A percentile compares a stretch with the other conserved stretches of the same genome.
These are phyloP conservation scores for Mastomys natalensis DNA, from an alignment of 2,113 vertebrate species.

Conservation along the genomic window DNA sequence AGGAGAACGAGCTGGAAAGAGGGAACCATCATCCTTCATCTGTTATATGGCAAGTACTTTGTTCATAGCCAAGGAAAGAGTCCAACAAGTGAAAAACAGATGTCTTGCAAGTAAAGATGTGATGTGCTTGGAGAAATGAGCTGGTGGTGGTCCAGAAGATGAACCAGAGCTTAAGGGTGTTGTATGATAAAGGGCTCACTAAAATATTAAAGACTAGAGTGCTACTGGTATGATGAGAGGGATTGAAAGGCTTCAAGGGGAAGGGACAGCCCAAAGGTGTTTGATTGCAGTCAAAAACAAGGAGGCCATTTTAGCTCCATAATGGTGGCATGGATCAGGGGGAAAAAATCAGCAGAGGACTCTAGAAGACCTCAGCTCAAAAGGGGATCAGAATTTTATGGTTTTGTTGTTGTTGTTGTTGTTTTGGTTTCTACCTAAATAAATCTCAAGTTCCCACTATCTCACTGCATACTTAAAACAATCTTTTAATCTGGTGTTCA, in stretches of 20 bases:
- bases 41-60: neutral
- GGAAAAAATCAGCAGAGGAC: neutral
- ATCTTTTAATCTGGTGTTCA: neutral
- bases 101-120: neutral
- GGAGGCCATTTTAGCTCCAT: neutral
- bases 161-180: neutral
- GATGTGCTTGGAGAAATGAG: neutral
- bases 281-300: neutral
- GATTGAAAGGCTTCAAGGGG: neutral
- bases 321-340: neutral
- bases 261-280: neutral
- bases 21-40: too few species aligned
- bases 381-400: neutral
- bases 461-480: neutral
- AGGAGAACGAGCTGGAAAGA: neutral
- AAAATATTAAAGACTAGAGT: neutral
- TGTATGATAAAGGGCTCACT: neutral
- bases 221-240: neutral
- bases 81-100: neutral
- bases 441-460: conserved; percentile 9
- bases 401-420: neutral
- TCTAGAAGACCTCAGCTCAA: neutral
- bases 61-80: neutral
- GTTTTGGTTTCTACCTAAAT: neutral
- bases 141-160: neutral